phyloP scores from a whole-genome alignment of 2,113 vertebrate genomes.

The Rhipidura dahli region DNA sequence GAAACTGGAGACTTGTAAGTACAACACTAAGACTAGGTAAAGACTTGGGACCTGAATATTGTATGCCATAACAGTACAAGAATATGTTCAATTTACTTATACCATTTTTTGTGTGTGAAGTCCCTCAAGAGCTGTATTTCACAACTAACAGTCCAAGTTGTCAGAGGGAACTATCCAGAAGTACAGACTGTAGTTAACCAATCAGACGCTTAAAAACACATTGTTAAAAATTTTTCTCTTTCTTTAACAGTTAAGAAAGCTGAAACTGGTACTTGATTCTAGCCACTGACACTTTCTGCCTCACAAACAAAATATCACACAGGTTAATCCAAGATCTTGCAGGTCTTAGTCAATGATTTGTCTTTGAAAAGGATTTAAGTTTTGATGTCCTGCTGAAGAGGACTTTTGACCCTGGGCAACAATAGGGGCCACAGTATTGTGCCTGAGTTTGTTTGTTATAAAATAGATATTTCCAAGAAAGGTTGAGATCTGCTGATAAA shows the following conservation, averaged over 20 bases:
- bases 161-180: not conserved
- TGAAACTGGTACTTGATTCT: not conserved
- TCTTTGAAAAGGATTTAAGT: not conserved
- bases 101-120: not conserved
- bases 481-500: not conserved
- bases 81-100: not conserved
- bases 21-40: not conserved
- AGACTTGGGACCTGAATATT: not conserved
- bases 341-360: not conserved
- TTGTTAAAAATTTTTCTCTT: not conserved
- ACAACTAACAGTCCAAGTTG: not conserved
- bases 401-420: not conserved
- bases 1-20: not conserved
- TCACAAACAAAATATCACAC: not conserved
- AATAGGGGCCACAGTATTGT: not conserved
- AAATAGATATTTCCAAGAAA: not conserved
- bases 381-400: not conserved
- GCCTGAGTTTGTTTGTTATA: not conserved
- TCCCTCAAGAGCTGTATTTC: not conserved
- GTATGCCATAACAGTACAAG: fast-evolving
- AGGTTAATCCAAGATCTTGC: not conserved
- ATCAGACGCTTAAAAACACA: not conserved
- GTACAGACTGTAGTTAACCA: not conserved
- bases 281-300: not conserved
- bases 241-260: not conserved